These are phyloP conservation scores for Isichthys henryi DNA, from an alignment of 2,113 vertebrate species.

Conservation along the genomic window DNA sequence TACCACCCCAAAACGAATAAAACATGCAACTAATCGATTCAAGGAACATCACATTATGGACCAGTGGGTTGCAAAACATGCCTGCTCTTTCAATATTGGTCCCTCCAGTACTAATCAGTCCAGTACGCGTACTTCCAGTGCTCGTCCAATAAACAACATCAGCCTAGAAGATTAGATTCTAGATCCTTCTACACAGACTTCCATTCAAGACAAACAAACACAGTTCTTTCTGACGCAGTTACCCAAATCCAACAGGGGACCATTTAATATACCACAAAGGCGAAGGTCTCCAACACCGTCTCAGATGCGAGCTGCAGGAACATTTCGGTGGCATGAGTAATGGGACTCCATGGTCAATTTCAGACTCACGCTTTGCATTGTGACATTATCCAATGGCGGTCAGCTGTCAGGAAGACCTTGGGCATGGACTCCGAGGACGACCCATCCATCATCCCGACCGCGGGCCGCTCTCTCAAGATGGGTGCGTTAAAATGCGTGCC, in stretches of 20 bases:
- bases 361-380: conserved; percentile 2
- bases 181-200: background rate
- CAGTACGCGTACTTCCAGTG: background rate
- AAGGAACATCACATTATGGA: background rate
- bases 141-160: background rate
- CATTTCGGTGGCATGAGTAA: background rate
- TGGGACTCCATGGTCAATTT: background rate
- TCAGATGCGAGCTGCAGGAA: background rate
- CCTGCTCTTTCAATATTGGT: background rate
- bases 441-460: background rate
- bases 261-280: background rate
- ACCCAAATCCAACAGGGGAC: background rate
- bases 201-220: background rate
- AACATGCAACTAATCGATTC: background rate
- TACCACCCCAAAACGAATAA: background rate
- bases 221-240: background rate
- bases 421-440: background rate
- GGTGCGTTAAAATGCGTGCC: background rate
- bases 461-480: background rate
- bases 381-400: background rate
- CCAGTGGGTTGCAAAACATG: background rate
- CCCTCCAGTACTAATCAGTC: background rate
- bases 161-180: background rate
- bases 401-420: conserved; percentile 7
- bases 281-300: background rate